Evolutionary conservation across 2,797 vertebrate genomes (phyloP).

Genomic region (Halcyon leucocephala): DNA sequence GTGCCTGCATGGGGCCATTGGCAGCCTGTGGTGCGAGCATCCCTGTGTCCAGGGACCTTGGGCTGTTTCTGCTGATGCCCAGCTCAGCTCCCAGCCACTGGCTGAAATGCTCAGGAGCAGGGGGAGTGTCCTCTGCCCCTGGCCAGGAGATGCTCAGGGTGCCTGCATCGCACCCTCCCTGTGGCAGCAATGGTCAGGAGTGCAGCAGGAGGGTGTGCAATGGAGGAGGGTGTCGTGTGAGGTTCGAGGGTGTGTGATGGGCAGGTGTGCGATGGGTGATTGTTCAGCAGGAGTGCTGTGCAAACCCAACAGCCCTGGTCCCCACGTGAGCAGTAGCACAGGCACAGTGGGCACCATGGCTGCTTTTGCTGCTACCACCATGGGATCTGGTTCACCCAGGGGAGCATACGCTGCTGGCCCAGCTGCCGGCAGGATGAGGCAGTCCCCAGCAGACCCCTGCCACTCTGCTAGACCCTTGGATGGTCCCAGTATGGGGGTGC

Average conservation of each 20-base stretch:
- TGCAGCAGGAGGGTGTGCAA: background rate
- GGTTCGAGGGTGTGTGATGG: background rate
- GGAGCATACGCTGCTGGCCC: rapidly evolving
- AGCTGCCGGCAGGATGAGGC: rapidly evolving
- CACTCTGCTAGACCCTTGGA: background rate
- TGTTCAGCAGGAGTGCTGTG: background rate
- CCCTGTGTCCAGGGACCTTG: rapidly evolving
- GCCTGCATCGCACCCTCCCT: background rate
- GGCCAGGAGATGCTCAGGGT: background rate
- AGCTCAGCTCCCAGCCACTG: background rate
- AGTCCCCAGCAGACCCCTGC: background rate
- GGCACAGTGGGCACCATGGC: rapidly evolving
- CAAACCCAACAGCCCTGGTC: background rate
- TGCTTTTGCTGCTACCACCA: background rate
- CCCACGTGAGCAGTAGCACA: background rate
- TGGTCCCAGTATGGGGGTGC: rapidly evolving
- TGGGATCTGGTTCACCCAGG: background rate
- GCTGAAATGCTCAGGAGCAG: background rate
- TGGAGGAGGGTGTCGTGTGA: too few species aligned
- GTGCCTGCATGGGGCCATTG: rapidly evolving
- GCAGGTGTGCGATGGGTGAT: background rate
- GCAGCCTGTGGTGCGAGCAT: background rate
- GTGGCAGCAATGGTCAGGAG: background rate
- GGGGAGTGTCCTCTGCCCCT: background rate
- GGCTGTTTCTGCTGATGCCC: background rate